Evolutionary conservation across 2,113 vertebrate genomes (phyloP).

Genomic region (Leucopsar rothschildi): DNA sequence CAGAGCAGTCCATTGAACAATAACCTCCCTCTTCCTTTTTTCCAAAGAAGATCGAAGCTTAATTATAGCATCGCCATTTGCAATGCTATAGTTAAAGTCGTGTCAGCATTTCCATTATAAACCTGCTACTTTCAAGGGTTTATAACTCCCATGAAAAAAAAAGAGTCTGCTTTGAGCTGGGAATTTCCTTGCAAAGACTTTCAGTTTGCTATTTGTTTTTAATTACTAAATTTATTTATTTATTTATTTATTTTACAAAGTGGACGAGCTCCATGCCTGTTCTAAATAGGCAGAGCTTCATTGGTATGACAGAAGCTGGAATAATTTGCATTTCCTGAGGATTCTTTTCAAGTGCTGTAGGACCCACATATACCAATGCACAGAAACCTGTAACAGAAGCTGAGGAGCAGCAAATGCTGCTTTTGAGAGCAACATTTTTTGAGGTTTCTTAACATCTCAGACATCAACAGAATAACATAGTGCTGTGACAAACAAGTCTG

Average conservation of each 20-base stretch:
- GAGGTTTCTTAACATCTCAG: neutral
- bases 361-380: neutral
- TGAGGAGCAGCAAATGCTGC: neutral
- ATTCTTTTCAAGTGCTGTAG: neutral
- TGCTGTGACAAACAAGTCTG: neutral
- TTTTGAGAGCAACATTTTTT: neutral
- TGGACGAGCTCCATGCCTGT: neutral
- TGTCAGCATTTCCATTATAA: slow-evolving; percentile 72
- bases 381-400: neutral
- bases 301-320: neutral
- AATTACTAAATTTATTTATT: neutral
- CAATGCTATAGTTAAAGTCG: slow-evolving; percentile 66
- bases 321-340: neutral
- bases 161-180: slow-evolving; percentile 20
- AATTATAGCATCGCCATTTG: slow-evolving; percentile 74
- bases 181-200: slow-evolving; percentile 37
- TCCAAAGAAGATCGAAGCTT: slow-evolving; percentile 78
- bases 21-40: slow-evolving; percentile 74
- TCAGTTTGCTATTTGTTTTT: neutral
- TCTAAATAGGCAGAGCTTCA: neutral
- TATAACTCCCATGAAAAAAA: slow-evolving; percentile 41
- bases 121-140: slow-evolving; percentile 60
- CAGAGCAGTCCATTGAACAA: slow-evolving; percentile 82
- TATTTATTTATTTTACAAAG: neutral
- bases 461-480: neutral